Evolutionary conservation across 2,888 invertebrate species (phyloP).

Genomic region (Melinopterus prodromus): DNA sequence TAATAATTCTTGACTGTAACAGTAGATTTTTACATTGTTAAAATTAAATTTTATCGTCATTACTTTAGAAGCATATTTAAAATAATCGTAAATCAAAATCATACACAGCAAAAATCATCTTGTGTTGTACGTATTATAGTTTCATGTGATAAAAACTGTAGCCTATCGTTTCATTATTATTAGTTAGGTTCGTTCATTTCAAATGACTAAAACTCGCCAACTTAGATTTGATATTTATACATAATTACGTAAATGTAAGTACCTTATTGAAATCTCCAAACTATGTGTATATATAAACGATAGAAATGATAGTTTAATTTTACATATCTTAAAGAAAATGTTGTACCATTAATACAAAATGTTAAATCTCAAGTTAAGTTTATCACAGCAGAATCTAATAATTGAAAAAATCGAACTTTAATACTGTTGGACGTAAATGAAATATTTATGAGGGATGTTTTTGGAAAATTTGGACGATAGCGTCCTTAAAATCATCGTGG

Average conservation of each 20-base stretch:
- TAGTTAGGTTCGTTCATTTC: not conserved
- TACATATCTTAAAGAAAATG: not conserved
- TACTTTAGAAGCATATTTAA: too few species aligned
- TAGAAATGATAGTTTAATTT: not conserved
- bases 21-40: too few species aligned
- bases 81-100: too few species aligned
- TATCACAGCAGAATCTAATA: not conserved
- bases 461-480: too few species aligned
- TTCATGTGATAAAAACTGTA: not conserved
- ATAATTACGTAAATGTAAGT: not conserved
- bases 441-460: not conserved
- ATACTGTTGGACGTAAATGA: not conserved
- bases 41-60: too few species aligned
- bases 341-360: not conserved
- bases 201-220: not conserved
- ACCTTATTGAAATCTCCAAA: not conserved
- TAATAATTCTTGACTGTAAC: too few species aligned
- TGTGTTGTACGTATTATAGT: not conserved
- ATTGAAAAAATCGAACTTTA: not conserved
- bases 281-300: not conserved
- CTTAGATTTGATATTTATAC: not conserved
- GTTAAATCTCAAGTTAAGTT: not conserved
- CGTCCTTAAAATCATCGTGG: too few species aligned
- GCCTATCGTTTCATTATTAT: not conserved
- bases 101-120: not conserved